These are phyloP conservation scores for Saxidomus purpurata DNA, from an alignment of 1,140 invertebrate genomes.

Conservation along the genomic window DNA sequence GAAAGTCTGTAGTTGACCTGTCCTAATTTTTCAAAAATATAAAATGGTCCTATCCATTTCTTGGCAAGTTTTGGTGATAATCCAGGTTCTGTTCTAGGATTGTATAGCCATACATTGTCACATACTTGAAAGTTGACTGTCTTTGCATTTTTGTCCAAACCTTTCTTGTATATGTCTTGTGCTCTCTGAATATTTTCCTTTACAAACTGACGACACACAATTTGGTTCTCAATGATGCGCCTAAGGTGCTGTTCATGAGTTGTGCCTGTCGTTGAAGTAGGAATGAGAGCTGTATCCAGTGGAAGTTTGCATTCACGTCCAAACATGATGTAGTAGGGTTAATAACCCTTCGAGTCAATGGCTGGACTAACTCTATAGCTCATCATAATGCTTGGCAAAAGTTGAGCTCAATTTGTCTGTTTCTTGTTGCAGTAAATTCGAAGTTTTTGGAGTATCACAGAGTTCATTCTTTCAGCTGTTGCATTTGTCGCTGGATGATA, in stretches of 20 bases:
- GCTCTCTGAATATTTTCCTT: too few relatives aligned
- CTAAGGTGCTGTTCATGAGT: too few relatives aligned
- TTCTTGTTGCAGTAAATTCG: conserved; percentile 26
- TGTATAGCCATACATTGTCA: too few relatives aligned
- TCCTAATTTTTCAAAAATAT: conserved; percentile 4
- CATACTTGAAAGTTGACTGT: neutral
- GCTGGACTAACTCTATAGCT: too few relatives aligned
- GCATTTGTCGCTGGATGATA: conserved; percentile 61
- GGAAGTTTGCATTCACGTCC: conserved; percentile 48
- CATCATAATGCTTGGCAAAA: conserved; percentile 52
- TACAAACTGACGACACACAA: too few relatives aligned
- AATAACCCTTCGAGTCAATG: conserved; percentile 51
- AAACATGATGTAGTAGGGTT: conserved; percentile 23
- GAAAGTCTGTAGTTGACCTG: conserved; percentile 16
- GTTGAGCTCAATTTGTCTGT: conserved; percentile 62
- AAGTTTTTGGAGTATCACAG: too few relatives aligned
- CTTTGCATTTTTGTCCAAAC: conserved; percentile 46
- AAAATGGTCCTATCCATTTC: neutral
- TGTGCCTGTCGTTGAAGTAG: too few relatives aligned
- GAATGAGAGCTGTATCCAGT: too few relatives aligned
- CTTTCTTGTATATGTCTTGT: conserved; percentile 58
- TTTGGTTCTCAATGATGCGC: too few relatives aligned
- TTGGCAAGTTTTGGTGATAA: too few relatives aligned
- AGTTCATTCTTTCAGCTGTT: conserved; percentile 45
- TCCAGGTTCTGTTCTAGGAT: too few relatives aligned